A percentile compares a stretch with the other conserved stretches of the same genome.
Conservation (phyloP, 2,113 vertebrate genomes). For the Corythaeola cristata region DNA sequence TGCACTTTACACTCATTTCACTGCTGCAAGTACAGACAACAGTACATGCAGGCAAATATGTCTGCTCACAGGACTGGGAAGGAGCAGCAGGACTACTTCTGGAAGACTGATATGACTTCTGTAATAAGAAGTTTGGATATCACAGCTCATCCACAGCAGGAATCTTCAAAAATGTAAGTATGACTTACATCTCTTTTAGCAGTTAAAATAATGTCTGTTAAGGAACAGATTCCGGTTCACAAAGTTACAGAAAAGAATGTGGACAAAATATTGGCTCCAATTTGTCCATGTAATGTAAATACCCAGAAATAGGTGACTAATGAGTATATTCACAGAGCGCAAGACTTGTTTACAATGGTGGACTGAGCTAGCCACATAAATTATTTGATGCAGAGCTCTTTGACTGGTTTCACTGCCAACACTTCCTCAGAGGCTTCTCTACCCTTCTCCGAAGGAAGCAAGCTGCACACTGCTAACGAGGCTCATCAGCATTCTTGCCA, state of each 20-base stretch:
- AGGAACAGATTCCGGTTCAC: background rate
- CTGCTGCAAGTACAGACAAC: background rate
- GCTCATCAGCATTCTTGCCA: constrained; percentile 42
- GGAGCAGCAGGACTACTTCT: background rate
- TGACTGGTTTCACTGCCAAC: background rate
- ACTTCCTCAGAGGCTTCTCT: background rate
- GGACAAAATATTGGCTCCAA: background rate
- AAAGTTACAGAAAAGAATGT: background rate
- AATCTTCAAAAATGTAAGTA: background rate
- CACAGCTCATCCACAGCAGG: background rate
- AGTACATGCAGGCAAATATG: background rate
- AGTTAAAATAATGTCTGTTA: background rate
- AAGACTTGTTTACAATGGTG: background rate
- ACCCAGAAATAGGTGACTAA: background rate
- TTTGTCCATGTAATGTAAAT: background rate
- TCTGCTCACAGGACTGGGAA: background rate
- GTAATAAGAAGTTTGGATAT: background rate
- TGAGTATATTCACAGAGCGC: background rate
- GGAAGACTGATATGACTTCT: background rate
- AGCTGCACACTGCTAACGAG: constrained; percentile 10
- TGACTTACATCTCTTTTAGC: background rate
- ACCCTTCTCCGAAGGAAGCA: background rate
- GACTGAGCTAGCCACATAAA: background rate
- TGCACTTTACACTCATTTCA: background rate
- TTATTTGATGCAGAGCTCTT: background rate